Base-by-base conservation (phyloP, 2,888 invertebrate species). In the Acleris literana region DNA sequence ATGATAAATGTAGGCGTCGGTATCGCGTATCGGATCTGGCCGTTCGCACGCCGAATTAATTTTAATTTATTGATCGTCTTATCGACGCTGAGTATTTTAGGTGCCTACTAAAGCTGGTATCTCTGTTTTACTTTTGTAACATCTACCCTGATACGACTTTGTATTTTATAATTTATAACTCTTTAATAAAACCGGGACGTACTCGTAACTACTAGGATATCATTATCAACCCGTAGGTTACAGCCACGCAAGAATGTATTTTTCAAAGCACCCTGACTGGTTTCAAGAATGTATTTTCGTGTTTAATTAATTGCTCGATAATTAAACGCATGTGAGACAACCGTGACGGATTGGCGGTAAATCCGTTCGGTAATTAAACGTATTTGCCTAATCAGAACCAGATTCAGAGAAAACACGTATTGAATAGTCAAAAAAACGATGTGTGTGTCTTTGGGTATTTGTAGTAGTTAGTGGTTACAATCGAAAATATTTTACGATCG, bases 1-100 rank as follows among this genome's bases (percentile, higher is more conserved):
- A 92, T 92, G 92, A 92, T 92, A 92, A 91, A 92, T 92, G 92
- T 90, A 92, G 91, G 92, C 92, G 92, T 91, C 85, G 85, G 80
- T 92, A 92, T 92, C 92, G 88, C 86, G 84, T 88, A 92, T 92
- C 92, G 92, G 89, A 92, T 92, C 92, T 90, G 85, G 76, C 83
- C 91, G 92, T 92, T 92, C 91, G 92, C 92, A 90, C 90, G 90
- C 91, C 92, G 92, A 92, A 92, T 92, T 92, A 92, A 92, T 92
- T 92, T 92, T 92, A 92, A 92, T 92, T 92, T 92, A 92, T 92
- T 91, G 92, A 91, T 90, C 89, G 88, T 83, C 83, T 88, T 89
- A 91, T 89, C 88, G 89, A 86, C 87, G 84, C 83, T 75, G 86
- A 88, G 87, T 88, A 90, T 92, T 90, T 90, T 89, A 89, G 88